These are phyloP conservation scores for Sander vitreus DNA, from an alignment of 2,113 vertebrate species.

Conservation along the genomic window DNA sequence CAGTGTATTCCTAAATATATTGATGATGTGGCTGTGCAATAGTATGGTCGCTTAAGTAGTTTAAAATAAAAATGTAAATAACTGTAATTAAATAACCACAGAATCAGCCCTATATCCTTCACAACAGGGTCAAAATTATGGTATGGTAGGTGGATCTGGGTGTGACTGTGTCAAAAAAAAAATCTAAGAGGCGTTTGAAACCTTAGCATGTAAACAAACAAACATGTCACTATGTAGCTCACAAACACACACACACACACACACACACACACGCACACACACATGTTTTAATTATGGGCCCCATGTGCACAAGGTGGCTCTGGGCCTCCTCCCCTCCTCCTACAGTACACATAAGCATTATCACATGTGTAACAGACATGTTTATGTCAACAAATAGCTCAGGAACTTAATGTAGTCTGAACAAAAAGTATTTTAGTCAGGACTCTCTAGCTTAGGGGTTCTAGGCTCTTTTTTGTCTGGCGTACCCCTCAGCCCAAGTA, in stretches of 20 bases:
- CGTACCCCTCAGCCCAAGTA: not conserved
- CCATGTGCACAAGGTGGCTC: not conserved
- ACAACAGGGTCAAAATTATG: not conserved
- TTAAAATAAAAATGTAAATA: not conserved
- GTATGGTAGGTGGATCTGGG: not conserved
- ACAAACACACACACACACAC: not conserved
- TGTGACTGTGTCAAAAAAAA: not conserved
- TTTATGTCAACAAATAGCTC: not conserved
- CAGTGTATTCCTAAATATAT: not conserved
- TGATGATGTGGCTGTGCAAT: not conserved
- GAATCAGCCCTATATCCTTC: not conserved
- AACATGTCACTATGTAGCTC: not conserved
- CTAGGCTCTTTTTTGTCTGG: not conserved
- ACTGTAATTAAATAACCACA: not conserved
- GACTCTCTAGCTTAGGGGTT: not conserved
- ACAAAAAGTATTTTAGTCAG: not conserved
- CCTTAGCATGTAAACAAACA: slow-evolving; percentile 12
- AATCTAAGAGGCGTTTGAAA: not conserved
- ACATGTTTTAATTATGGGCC: slow-evolving; percentile 2
- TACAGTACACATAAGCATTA: not conserved
- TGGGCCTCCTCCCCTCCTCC: not conserved
- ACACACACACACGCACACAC: not conserved
- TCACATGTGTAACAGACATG: not conserved
- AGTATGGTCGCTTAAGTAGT: not conserved
- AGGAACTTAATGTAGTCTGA: not conserved